phyloP scores from a whole-genome alignment of 1,140 invertebrate species.

The Eueides isabella region DNA sequence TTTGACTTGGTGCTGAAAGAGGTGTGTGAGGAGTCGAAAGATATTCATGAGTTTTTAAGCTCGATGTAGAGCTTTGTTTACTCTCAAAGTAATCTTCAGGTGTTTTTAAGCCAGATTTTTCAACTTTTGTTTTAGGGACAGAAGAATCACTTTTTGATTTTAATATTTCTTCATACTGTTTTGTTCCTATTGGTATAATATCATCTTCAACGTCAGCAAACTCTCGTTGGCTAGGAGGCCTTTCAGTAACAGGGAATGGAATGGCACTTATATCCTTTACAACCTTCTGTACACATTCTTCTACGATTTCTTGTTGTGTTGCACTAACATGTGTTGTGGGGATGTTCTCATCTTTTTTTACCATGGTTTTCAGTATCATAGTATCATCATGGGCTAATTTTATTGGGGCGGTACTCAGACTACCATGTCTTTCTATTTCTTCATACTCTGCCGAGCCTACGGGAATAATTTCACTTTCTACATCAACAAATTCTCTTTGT shows the following conservation, averaged over 20 bases:
- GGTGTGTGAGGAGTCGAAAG: slow-evolving; percentile 83
- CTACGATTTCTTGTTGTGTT: slow-evolving; percentile 48
- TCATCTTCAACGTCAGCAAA: slow-evolving; percentile 76
- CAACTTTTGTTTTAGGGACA: slow-evolving; percentile 73
- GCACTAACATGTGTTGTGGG: slow-evolving; percentile 30
- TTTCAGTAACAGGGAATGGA: slow-evolving; percentile 70
- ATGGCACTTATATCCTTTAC: slow-evolving; percentile 63
- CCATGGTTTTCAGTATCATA: slow-evolving; percentile 48
- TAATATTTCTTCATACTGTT: slow-evolving; percentile 78
- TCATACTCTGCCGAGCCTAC: slow-evolving; percentile 74
- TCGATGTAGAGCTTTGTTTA: slow-evolving; percentile 75
- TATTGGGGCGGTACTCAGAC: slow-evolving; percentile 38
- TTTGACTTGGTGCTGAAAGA: slow-evolving; percentile 84
- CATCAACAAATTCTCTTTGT: slow-evolving; percentile 72
- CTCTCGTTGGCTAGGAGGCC: slow-evolving; percentile 65
- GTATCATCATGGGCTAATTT: slow-evolving; percentile 45
- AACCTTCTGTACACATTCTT: slow-evolving; percentile 66
- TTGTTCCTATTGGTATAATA: slow-evolving; percentile 73
- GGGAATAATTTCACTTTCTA: slow-evolving; percentile 79
- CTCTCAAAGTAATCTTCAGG: slow-evolving; percentile 67
- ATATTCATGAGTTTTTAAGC: slow-evolving; percentile 79
- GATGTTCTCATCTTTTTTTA: slow-evolving; percentile 49
- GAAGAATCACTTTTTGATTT: slow-evolving; percentile 79
- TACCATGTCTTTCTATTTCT: slow-evolving; percentile 68
- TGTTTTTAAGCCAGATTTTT: slow-evolving; percentile 61